These are phyloP conservation scores for Hybos culiciformis DNA, from an alignment of 2,888 invertebrate species.

Conservation along the genomic window DNA sequence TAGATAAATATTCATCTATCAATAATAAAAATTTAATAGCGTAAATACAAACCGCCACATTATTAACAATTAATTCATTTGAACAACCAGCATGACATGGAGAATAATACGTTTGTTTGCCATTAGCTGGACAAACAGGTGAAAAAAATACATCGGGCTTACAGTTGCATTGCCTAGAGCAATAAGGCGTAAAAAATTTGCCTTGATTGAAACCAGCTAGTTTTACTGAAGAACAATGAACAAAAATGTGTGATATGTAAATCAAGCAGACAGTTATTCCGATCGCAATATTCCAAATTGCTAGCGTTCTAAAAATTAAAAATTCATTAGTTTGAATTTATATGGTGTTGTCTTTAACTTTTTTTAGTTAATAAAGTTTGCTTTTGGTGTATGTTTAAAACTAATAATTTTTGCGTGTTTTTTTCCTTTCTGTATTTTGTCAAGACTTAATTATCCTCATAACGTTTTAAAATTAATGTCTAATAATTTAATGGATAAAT, in stretches of 20 bases:
- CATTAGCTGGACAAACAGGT: conserved; percentile 47
- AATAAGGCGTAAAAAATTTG: conserved; percentile 36
- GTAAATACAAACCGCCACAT: conserved; percentile 31
- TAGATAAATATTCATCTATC: not conserved
- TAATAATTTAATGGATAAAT: too few species aligned
- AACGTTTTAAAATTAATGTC: too few species aligned
- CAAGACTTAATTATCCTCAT: too few species aligned
- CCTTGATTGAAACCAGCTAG: conserved; percentile 38
- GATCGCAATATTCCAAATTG: conserved; percentile 38
- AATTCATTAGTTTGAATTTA: too few species aligned
- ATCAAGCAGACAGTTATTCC: conserved; percentile 35
- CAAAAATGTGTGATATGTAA: conserved; percentile 36
- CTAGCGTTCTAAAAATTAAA: conserved; percentile 27
- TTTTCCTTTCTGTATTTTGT: too few species aligned
- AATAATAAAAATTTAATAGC: conserved; percentile 11
- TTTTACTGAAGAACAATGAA: conserved; percentile 36
- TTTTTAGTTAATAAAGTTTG: too few species aligned
- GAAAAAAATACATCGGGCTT: conserved; percentile 37
- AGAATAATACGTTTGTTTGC: conserved; percentile 47
- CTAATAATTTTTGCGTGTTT: too few species aligned
- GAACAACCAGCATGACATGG: conserved; percentile 63
- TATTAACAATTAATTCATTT: conserved; percentile 32
- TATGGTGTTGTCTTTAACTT: too few species aligned
- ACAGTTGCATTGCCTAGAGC: conserved; percentile 44
- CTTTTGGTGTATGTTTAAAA: too few species aligned